phyloP scores from a whole-genome alignment of 2,113 vertebrate genomes.

The Neogobius melanostomus region DNA sequence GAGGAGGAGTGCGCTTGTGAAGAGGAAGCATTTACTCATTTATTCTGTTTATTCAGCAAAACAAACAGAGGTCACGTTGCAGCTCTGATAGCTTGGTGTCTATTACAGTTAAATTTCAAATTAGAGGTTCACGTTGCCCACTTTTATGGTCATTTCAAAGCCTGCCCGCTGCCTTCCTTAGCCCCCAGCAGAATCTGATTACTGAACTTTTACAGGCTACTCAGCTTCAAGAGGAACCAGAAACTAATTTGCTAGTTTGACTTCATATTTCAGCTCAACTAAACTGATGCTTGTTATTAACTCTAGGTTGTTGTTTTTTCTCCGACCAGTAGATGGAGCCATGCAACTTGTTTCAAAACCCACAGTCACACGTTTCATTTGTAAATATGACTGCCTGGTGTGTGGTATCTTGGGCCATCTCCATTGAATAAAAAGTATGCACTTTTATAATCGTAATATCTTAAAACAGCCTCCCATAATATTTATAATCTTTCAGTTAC shows the following conservation, averaged over 20 bases:
- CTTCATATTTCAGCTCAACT: slow-evolving; percentile 25
- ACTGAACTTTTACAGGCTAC: slow-evolving; percentile 38
- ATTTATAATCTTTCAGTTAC: background rate
- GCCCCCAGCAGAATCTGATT: slow-evolving; percentile 48
- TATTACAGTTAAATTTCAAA: slow-evolving; percentile 70
- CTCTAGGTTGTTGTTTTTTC: slow-evolving; percentile 31
- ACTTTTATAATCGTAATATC: slow-evolving; percentile 11
- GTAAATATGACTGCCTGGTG: slow-evolving; percentile 33
- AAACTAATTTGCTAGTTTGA: slow-evolving; percentile 38
- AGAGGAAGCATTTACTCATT: slow-evolving; percentile 67
- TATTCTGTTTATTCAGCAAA: slow-evolving; percentile 74
- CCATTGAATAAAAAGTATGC: slow-evolving; percentile 49
- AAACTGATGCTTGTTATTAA: background rate
- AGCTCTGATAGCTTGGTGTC: slow-evolving; percentile 62
- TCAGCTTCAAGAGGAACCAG: slow-evolving; percentile 29
- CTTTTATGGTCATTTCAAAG: slow-evolving; percentile 70
- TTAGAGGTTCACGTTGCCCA: slow-evolving; percentile 59
- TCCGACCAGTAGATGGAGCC: slow-evolving; percentile 74
- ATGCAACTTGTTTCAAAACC: slow-evolving; percentile 65
- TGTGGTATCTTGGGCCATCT: slow-evolving; percentile 37
- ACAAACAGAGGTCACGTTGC: slow-evolving; percentile 70
- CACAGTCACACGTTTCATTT: slow-evolving; percentile 9
- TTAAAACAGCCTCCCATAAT: background rate
- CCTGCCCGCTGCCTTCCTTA: slow-evolving; percentile 24
- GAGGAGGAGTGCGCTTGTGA: slow-evolving; percentile 45